These are phyloP conservation scores for Pristis pectinata DNA, from an alignment of 2,797 vertebrate genomes.

Conservation along the genomic window DNA sequence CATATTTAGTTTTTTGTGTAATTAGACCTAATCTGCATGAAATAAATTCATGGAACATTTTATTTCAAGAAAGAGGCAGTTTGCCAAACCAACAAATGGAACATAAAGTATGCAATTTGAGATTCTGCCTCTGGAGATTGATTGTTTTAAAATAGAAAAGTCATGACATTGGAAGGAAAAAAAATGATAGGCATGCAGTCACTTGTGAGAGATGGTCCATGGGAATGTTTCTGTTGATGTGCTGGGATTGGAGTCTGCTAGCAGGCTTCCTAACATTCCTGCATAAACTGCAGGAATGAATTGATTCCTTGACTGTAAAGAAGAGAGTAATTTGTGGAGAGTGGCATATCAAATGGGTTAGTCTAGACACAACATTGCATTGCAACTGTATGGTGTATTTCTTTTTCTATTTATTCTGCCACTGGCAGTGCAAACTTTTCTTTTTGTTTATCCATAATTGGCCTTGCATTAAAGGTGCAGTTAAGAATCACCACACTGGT, in stretches of 20 bases:
- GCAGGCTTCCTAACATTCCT: neutral
- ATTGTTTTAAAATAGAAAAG: conserved; percentile 8
- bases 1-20: neutral
- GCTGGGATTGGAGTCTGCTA: neutral
- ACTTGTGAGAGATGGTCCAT: neutral
- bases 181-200: neutral
- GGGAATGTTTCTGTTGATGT: neutral
- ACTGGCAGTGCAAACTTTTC: too few relatives aligned
- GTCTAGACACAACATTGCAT: too few relatives aligned
- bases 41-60: neutral
- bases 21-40: neutral
- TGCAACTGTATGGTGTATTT: too few relatives aligned
- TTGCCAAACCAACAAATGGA: neutral
- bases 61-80: neutral
- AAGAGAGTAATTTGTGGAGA: neutral
- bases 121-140: neutral
- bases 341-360: neutral
- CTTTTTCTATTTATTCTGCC: too few relatives aligned
- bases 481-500: too few relatives aligned
- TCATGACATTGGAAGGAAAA: neutral
- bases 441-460: too few relatives aligned
- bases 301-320: neutral
- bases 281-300: neutral
- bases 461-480: too few relatives aligned
- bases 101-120: neutral